A percentile compares a stretch with the other conserved stretches of the same genome.
phyloP scores from a whole-genome alignment of 2,888 invertebrate species.

The Coecobrya sp. region DNA sequence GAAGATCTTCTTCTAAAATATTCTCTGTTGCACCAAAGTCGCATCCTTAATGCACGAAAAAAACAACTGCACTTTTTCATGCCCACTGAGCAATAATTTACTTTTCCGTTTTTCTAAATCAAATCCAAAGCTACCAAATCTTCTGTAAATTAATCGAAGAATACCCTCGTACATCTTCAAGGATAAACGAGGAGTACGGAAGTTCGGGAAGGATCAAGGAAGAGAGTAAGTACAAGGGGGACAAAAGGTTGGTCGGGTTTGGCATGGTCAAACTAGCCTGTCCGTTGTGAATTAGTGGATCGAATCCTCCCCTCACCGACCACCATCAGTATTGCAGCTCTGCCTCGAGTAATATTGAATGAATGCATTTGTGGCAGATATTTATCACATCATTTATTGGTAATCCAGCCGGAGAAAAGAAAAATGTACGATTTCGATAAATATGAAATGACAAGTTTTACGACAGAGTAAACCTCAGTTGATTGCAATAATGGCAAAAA shows the following conservation, averaged over 20 bases:
- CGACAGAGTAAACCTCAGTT: background rate
- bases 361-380: conserved; percentile 43
- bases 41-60: background rate
- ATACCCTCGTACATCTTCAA: conserved; percentile 71
- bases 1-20: too few relatives aligned
- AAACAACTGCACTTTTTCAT: conserved; percentile 56
- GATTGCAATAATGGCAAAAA: background rate
- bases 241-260: conserved; percentile 50
- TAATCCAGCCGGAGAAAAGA: conserved; percentile 1
- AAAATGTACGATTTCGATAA: conserved; percentile 43
- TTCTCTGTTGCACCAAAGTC: too few relatives aligned
- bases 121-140: conserved; percentile 73
- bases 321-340: background rate
- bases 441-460: conserved; percentile 53
- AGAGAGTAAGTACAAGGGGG: conserved; percentile 47
- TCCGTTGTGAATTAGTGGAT: conserved; percentile 63
- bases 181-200: conserved; percentile 55
- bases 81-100: conserved; percentile 72
- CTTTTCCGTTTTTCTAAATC: conserved; percentile 68
- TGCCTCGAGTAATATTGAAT: conserved; percentile 61
- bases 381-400: conserved; percentile 64
- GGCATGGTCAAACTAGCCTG: conserved; percentile 73
- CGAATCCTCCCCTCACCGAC: conserved; percentile 45
- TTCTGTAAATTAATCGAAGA: conserved; percentile 68
- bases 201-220: conserved; percentile 55